Conservation (phyloP, 2,888 invertebrate genomes). For the Athalia rosae region DNA sequence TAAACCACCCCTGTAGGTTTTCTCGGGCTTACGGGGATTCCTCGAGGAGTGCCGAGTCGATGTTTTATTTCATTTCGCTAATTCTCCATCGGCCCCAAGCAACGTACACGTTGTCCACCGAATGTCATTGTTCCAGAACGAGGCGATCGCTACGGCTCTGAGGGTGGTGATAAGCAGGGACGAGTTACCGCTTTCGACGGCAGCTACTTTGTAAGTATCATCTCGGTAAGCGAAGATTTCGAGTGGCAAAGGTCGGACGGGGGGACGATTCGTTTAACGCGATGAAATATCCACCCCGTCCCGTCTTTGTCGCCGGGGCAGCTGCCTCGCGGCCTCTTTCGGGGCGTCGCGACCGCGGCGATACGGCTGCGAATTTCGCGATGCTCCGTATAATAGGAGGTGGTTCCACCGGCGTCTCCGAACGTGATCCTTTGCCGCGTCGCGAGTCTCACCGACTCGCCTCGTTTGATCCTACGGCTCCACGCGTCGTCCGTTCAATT, state of each 20-base stretch:
- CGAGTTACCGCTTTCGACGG: constrained; percentile 60
- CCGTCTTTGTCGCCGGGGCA: constrained; percentile 33
- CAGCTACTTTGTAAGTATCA: constrained; percentile 66
- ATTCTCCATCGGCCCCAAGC: not conserved
- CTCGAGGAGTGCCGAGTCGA: too few species aligned
- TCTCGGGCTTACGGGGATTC: too few species aligned
- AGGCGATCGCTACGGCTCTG: constrained; percentile 66
- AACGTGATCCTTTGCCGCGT: constrained; percentile 26
- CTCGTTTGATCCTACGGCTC: constrained; percentile 37
- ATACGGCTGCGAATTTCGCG: not conserved
- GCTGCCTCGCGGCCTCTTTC: not conserved
- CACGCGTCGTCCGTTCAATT: constrained; percentile 12
- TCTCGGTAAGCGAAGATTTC: not conserved
- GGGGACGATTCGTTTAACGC: constrained; percentile 28
- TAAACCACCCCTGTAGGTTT: too few species aligned
- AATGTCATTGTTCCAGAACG: constrained; percentile 61
- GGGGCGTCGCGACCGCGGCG: not conserved
- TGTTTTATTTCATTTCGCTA: not conserved
- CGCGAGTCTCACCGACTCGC: constrained; percentile 41
- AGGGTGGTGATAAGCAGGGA: constrained; percentile 63
- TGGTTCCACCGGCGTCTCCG: constrained; percentile 1
- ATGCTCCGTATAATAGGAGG: not conserved
- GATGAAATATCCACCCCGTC: constrained; percentile 46
- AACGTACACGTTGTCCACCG: too few species aligned
- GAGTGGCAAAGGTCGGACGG: constrained; percentile 3